Base-by-base conservation (phyloP, 1,140 invertebrate species). In the Drosophila bipectinata region DNA sequence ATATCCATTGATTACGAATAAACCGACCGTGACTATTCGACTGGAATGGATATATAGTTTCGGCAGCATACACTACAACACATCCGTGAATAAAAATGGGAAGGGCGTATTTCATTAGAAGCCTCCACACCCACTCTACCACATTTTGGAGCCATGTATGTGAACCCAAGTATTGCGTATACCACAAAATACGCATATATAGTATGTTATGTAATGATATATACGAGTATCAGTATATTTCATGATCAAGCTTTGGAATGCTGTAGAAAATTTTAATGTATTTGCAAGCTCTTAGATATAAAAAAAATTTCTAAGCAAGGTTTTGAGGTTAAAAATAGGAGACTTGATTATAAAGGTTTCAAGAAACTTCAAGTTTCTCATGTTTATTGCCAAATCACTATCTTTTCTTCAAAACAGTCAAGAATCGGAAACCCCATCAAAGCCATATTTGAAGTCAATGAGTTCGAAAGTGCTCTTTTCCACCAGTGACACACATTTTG, bases 91-190 rank as follows among this genome's bases (percentile, higher is more conserved):
- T 61, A 51, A 67, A 67, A 67, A 67, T 67, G 63, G 63, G 63
- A 67, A 67, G 63, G 63, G 63, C 63, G 63, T 67, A 67, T 67
- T 67, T 67, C 63, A 67, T 67, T 67, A 67, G 63, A 67, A 32
- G 63, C 59, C 63, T 67, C 63, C 63, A 67, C 63, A 67, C 63
- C 63, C 63, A 67, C 63, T 64, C 45, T 63, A 64, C 45, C 41
- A 49, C 63, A 34, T 52, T 67, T 67, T 45, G 59, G 63, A 67
- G 60, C 63, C 64, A 48, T 49, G 32, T 39, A 37, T 61, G 45
- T 9, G 34, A 28, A 26, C 7, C 9, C 10, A 67, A 12, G 34
- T 64, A 64, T 24, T 67, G 59, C 59, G 34, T 34, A 63, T 44
- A 64, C 34, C 18, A 58, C 56, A 44, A 39, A 62, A 49, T 49